Evolutionary conservation across 2,888 invertebrate genomes (phyloP), one percentile per base, ranked within the genome.

Genomic region (Eurytoma adleriae): DNA sequence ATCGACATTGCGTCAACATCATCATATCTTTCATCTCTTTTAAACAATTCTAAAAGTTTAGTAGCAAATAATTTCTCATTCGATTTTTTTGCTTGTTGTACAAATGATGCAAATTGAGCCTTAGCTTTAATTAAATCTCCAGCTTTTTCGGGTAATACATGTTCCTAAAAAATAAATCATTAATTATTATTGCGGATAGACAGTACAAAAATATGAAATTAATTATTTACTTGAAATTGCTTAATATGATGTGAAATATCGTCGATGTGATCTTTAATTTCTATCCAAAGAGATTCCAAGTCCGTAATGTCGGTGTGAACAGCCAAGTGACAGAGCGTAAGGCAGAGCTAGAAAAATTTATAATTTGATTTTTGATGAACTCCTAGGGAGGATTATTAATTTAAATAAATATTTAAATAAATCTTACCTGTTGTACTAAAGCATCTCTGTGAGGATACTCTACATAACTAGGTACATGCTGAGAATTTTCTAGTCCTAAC

Each of bases 381-480:
- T 10, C 40, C 7, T 40, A 48, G 16, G 62, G 62, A 72, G 62
- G n/a, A 73, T 70, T 71, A 40, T 40, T 3, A 4, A 75, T 64
- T 79, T 7, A 78, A 81, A 54, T 12, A 62, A 56, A 68, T 62
- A 50, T n/a, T n/a, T n/a, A n/a, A n/a, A n/a, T n/a, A n/a, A n/a
- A 75, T 62, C 62, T 14, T 64, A 95, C 95, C 92, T 97, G 97
- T 89, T 97, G 96, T 81, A 95, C 94, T n/a, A 98, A 92, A 87
- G 94, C 94, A 88, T 97, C 96, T 81, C 95, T 94, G 90, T 98
- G 97, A 86, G 95, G 95, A 88, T 96, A 97, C 90, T 98, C 97
- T 30, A 94, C 94, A 84, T 95, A 96, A 89, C 96, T 96, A 56
- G 95, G 95, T 69, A 96, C 93, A 87, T 95, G 93, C 78, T 95